phyloP scores from a whole-genome alignment of 2,888 invertebrate species.

The Campoplex nolae region DNA sequence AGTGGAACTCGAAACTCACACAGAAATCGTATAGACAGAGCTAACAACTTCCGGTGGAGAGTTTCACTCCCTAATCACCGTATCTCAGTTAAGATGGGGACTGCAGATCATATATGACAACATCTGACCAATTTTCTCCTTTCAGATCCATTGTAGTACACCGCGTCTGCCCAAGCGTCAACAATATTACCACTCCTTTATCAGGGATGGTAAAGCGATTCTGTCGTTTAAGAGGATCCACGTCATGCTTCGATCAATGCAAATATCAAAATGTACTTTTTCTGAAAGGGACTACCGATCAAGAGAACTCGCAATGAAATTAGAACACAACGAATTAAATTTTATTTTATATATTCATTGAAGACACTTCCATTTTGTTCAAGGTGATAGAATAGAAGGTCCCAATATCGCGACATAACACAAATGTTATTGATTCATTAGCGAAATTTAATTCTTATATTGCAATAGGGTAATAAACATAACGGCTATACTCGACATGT shows the following conservation, averaged over 20 bases:
- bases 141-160: conserved; percentile 13
- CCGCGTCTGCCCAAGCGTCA: conserved; percentile 39
- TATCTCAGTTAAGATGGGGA: conserved; percentile 38
- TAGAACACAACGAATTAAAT: too few relatives aligned
- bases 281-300: too few relatives aligned
- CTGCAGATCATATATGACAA: not conserved
- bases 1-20: conserved; percentile 41
- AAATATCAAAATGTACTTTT: not conserved
- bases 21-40: conserved; percentile 40
- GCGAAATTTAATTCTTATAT: too few relatives aligned
- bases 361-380: too few relatives aligned
- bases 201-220: not conserved
- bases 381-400: too few relatives aligned
- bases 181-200: conserved; percentile 38
- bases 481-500: too few relatives aligned
- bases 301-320: too few relatives aligned
- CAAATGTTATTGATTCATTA: too few relatives aligned
- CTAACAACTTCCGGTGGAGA: conserved; percentile 63
- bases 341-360: too few relatives aligned
- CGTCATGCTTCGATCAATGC: not conserved
- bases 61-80: conserved; percentile 60
- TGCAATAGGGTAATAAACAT: too few relatives aligned
- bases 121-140: conserved; percentile 9
- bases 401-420: too few relatives aligned
- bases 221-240: not conserved